A percentile compares a stretch with the other conserved stretches of the same genome.
Evolutionary conservation across 2,113 vertebrate species (phyloP).

Genomic region (Pristiophorus japonicus): DNA sequence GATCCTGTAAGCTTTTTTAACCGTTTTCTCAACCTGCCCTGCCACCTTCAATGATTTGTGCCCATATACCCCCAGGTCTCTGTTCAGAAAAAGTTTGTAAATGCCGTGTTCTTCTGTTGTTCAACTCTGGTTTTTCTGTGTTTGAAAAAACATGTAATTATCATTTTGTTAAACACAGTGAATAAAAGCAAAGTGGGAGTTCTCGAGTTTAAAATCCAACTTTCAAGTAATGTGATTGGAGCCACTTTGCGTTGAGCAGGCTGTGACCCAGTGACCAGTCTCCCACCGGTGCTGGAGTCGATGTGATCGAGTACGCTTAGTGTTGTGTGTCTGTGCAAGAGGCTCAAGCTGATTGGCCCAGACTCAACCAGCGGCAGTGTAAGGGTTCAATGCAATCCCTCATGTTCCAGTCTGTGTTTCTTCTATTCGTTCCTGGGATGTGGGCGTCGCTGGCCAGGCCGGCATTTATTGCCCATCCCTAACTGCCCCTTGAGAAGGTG

Average conservation of each 20-base stretch:
- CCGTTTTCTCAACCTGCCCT: too few species aligned
- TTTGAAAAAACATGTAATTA: too few species aligned
- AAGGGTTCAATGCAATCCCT: too few species aligned
- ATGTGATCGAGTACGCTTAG: background rate
- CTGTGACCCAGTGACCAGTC: background rate
- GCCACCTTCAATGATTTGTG: too few species aligned
- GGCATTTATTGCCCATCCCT: background rate
- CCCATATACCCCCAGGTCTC: too few species aligned
- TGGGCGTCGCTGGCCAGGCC: background rate
- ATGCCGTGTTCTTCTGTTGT: too few species aligned
- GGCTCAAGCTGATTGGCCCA: background rate
- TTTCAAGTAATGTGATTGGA: background rate
- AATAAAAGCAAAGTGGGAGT: background rate
- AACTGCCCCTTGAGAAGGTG: background rate
- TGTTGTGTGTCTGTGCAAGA: background rate
- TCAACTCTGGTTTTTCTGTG: too few species aligned
- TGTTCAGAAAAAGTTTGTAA: too few species aligned
- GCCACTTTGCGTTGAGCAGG: background rate
- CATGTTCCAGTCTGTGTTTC: background rate
- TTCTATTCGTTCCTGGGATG: background rate
- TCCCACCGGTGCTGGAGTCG: too few species aligned
- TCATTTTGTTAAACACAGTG: background rate
- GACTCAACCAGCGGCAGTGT: too few species aligned
- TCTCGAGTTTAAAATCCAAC: background rate
- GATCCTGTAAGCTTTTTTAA: too few species aligned